Evolutionary conservation across 64 coral and sea anemone genomes (phyloP).

Genomic region (Stylophora pistillata): DNA sequence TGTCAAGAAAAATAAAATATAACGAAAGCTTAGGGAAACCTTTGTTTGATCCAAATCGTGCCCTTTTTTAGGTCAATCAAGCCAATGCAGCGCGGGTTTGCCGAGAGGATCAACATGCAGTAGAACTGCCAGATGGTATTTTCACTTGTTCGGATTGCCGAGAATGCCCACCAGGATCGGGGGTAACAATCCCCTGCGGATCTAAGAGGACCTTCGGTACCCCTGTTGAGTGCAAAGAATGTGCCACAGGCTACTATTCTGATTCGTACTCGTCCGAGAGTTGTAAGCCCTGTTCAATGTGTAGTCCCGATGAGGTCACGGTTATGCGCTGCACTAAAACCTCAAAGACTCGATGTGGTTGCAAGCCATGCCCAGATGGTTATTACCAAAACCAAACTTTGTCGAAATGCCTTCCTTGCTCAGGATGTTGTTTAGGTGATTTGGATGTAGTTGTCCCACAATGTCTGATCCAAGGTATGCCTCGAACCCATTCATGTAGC

Average conservation of each 20-base stretch:
- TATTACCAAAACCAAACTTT: neutral
- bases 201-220: neutral
- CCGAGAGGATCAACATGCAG: neutral
- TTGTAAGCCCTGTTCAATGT: slow-evolving; percentile 10
- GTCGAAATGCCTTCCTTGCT: slow-evolving; percentile 21
- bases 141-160: neutral
- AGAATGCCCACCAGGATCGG: slow-evolving; percentile 19
- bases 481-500: neutral
- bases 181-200: neutral
- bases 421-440: neutral
- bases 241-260: neutral
- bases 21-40: too few relatives aligned
- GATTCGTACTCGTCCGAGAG: neutral
- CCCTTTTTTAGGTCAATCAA: neutral
- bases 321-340: neutral
- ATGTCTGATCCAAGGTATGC: slow-evolving; percentile 15
- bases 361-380: neutral
- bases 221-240: neutral
- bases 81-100: neutral
- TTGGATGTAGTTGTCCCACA: neutral
- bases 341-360: neutral
- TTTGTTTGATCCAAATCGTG: neutral
- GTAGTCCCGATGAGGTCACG: neutral
- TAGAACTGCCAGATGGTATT: neutral
- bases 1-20: too few relatives aligned